These are phyloP conservation scores for Paraescarpia echinospica DNA, from an alignment of 1,140 invertebrate genomes.

Conservation along the genomic window DNA sequence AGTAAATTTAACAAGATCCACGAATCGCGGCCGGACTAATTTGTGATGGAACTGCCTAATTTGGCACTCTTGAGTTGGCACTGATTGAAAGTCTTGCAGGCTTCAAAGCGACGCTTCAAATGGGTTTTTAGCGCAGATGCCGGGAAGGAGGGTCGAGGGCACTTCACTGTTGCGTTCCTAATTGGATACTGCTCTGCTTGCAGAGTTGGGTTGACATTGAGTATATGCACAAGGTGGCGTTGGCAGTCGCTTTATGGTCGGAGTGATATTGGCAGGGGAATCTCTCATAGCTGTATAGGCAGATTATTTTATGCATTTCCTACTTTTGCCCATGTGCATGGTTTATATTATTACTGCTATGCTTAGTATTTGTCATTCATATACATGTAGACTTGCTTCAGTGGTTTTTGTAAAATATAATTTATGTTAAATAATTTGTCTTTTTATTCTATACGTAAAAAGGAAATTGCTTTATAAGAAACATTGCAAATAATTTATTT, in stretches of 20 bases:
- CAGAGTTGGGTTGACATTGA: constrained; percentile 2
- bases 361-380: too few relatives aligned
- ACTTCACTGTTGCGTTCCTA: constrained; percentile 1
- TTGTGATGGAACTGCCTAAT: constrained; percentile 5
- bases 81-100: background rate
- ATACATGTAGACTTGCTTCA: too few relatives aligned
- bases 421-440: background rate
- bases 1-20: background rate
- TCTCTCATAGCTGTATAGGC: too few relatives aligned
- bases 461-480: too few relatives aligned
- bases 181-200: background rate
- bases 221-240: background rate
- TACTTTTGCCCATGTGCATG: background rate
- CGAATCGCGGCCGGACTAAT: constrained; percentile 3
- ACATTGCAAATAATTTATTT: too few relatives aligned
- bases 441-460: too few relatives aligned
- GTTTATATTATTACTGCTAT: background rate
- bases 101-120: background rate
- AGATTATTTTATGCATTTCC: background rate
- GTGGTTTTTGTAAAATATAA: background rate
- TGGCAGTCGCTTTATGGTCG: background rate
- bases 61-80: background rate
- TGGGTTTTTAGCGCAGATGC: constrained; percentile 11
- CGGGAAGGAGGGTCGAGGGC: background rate
- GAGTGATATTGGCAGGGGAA: too few relatives aligned